Base-by-base conservation (phyloP, 2,888 invertebrate species). In the Bhutanitis thaidina region DNA sequence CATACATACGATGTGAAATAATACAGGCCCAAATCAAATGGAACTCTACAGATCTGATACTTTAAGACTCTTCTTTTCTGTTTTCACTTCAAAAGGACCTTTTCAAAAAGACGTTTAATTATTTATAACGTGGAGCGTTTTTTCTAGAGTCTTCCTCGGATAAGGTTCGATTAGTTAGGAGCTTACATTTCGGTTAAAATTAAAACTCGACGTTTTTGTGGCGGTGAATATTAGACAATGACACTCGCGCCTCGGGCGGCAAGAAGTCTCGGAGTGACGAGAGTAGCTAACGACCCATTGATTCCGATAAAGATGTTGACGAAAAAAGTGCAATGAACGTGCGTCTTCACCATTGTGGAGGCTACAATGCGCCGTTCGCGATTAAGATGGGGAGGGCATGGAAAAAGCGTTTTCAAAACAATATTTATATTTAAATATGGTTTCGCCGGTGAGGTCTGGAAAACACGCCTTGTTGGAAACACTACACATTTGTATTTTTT, bases 241-340 rank as follows among this genome's bases (percentile, higher is more conserved):
- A 64, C 59, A 59, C 62, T 66, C 65, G 58, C 66, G 65, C 68
- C 67, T 65, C 64, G 59, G 62, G 61, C 27, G 12, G 4, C 9
- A 4, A 48, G 43, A 36, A 40, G 29, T 10, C 15, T 35, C 35
- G 35, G 13, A 16, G 45, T 12, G 40, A 69, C 61, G 60, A 50
- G 61, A 57, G 54, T 58, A 58, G 65, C 71, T 80, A 83, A 86
- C 79, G 84, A 83, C 74, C 83, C 66, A 85, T 86, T 86, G 76
- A 80, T 70, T 71, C 66, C 69, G 78, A 85, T 86, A 80, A 82
- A 85, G 84, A 76, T 81, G 84, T 84, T 68, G 74, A 63, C 69
- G 71, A 79, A 82, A 82, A 81, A 82, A 70, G 58, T 57, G 60
- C 52, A 71, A 67, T 65, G 69, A 64, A 46, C 43, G 45, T 59